Percentiles rank a stretch among this genome's conserved stretches.
Evolutionary conservation across 2,113 vertebrate genomes (phyloP).

Genomic region (Opisthocomus hoazin): DNA sequence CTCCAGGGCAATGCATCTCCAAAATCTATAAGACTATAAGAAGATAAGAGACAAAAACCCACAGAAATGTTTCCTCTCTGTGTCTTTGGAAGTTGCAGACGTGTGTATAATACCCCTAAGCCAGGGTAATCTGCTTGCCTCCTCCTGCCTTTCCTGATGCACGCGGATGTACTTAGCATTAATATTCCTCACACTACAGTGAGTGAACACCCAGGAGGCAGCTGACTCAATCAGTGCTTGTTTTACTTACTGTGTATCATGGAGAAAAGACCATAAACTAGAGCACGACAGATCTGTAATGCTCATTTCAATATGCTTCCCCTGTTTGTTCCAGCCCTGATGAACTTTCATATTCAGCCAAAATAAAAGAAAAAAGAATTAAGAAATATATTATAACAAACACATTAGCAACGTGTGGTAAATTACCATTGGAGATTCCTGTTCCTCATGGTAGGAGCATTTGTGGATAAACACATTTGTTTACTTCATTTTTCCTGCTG

Average conservation of each 20-base stretch:
- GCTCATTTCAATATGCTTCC: constrained; percentile 70
- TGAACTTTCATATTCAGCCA: constrained; percentile 62
- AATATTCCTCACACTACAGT: constrained; percentile 70
- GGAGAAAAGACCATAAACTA: constrained; percentile 73
- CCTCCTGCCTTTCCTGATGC: constrained; percentile 46
- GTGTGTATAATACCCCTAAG: constrained; percentile 64
- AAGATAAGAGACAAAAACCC: constrained; percentile 67
- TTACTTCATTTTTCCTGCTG: constrained; percentile 14
- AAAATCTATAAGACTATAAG: constrained; percentile 71
- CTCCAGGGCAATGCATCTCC: constrained; percentile 61
- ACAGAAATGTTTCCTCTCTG: constrained; percentile 57
- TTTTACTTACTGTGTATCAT: constrained; percentile 71
- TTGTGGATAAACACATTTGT: constrained; percentile 56
- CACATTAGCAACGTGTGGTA: constrained; percentile 69
- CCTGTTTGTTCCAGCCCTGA: constrained; percentile 60
- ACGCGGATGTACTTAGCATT: constrained; percentile 69
- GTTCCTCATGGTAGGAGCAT: constrained; percentile 21
- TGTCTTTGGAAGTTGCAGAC: constrained; percentile 58
- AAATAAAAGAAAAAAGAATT: neutral
- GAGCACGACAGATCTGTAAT: constrained; percentile 67
- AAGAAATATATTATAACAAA: constrained; percentile 61
- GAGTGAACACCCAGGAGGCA: constrained; percentile 74
- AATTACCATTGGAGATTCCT: constrained; percentile 43
- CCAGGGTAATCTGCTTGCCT: constrained; percentile 65
- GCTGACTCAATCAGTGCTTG: constrained; percentile 75